Conservation (phyloP, 1,140 invertebrate species). For the Wiebesia pumilae region DNA sequence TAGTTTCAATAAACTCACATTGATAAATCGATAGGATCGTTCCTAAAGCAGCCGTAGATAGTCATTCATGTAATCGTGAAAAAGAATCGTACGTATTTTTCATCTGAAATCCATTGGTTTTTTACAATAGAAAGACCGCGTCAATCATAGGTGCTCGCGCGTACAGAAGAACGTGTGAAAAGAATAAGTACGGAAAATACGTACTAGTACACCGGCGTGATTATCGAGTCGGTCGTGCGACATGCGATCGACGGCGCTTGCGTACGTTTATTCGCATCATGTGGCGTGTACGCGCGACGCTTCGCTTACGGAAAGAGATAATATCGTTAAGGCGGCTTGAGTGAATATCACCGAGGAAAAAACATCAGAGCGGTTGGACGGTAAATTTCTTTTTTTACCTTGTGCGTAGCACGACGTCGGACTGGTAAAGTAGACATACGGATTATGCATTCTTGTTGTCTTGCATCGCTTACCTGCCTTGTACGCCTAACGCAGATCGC, state of each 20-base stretch:
- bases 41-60: too few relatives aligned
- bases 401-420: not conserved
- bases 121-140: not conserved
- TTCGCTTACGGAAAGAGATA: constrained; percentile 36
- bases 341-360: constrained; percentile 43
- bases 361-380: constrained; percentile 36
- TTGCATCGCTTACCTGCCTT: not conserved
- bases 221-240: not conserved
- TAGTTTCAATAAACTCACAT: too few relatives aligned
- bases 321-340: constrained; percentile 50
- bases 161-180: not conserved
- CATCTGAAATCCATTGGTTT: not conserved
- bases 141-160: not conserved
- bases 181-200: too few relatives aligned
- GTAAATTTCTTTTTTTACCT: constrained; percentile 50
- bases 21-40: too few relatives aligned
- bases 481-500: not conserved
- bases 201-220: not conserved
- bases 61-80: too few relatives aligned
- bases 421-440: constrained; percentile 41
- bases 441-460: constrained; percentile 17
- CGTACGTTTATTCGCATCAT: constrained; percentile 41
- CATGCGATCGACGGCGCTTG: constrained; percentile 11
- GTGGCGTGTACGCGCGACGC: constrained; percentile 23
- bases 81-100: not conserved